phyloP scores from a whole-genome alignment of 2,113 vertebrate species.

The Anas platyrhynchos region DNA sequence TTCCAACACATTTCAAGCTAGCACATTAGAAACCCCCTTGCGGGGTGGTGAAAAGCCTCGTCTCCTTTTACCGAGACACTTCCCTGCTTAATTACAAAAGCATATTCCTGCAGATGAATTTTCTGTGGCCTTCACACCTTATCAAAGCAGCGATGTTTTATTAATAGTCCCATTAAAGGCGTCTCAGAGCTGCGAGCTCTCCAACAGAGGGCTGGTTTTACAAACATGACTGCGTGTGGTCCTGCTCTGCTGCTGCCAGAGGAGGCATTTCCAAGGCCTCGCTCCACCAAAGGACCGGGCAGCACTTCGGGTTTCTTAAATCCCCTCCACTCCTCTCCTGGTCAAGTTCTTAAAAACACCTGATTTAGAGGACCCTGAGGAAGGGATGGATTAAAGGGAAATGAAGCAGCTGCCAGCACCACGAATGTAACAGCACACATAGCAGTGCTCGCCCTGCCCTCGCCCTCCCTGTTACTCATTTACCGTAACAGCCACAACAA shows the following conservation, averaged over 20 bases:
- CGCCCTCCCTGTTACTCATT: not conserved
- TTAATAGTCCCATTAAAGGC: not conserved
- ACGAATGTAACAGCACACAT: accelerated
- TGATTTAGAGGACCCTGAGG: not conserved
- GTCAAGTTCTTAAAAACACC: not conserved
- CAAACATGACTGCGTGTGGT: conserved; percentile 26
- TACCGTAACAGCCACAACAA: not conserved
- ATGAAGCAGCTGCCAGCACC: not conserved
- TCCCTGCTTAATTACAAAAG: not conserved
- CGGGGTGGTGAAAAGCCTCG: not conserved
- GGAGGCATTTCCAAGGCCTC: not conserved
- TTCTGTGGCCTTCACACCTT: not conserved
- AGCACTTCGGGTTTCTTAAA: not conserved
- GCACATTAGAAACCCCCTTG: not conserved
- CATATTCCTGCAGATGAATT: not conserved
- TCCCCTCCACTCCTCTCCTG: not conserved
- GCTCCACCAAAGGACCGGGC: not conserved
- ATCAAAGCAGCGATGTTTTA: not conserved
- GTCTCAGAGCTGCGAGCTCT: not conserved
- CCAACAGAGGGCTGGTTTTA: conserved; percentile 11
- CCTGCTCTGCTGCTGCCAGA: not conserved
- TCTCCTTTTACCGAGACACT: not conserved
- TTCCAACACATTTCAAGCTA: not conserved
- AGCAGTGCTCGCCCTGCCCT: not conserved
- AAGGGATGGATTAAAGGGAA: not conserved